Evolutionary conservation across 2,888 invertebrate genomes (phyloP).

Genomic region (Yponomeuta malinellus): DNA sequence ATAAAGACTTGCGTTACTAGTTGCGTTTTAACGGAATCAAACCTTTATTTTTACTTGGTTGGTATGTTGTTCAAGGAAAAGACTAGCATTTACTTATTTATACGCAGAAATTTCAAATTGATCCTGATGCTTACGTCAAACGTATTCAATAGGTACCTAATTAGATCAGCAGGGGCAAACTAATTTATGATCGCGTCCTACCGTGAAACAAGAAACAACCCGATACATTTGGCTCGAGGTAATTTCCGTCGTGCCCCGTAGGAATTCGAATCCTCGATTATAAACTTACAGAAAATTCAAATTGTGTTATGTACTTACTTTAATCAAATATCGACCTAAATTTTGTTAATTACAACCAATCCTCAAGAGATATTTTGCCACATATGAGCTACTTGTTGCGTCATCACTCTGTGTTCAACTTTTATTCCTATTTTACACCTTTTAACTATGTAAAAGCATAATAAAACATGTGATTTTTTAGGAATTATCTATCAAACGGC

Average conservation of each 20-base stretch:
- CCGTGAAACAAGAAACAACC: not conserved
- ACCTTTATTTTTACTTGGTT: not conserved
- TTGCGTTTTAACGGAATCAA: not conserved
- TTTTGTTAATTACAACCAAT: constrained; percentile 11
- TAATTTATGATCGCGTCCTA: not conserved
- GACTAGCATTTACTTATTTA: not conserved
- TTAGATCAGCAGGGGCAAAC: not conserved
- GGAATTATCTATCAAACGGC: too few relatives aligned
- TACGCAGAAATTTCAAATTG: not conserved
- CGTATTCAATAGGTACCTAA: not conserved
- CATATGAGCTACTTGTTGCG: not conserved
- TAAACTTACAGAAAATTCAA: constrained; percentile 4
- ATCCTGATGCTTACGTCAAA: not conserved
- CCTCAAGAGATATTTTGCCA: not conserved
- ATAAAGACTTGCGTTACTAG: too few relatives aligned
- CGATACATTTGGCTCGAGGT: not conserved
- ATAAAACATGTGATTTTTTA: too few relatives aligned
- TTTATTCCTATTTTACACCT: too few relatives aligned
- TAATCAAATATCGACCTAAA: not conserved
- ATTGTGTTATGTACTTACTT: not conserved
- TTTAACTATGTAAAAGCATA: too few relatives aligned
- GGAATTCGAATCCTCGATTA: not conserved
- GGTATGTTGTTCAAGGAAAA: not conserved
- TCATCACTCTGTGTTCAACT: not conserved
- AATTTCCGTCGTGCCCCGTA: not conserved